Percentiles rank a stretch among this genome's conserved stretches.
phyloP scores from a whole-genome alignment of 2,888 invertebrate species.

The Mystacides longicornis region DNA sequence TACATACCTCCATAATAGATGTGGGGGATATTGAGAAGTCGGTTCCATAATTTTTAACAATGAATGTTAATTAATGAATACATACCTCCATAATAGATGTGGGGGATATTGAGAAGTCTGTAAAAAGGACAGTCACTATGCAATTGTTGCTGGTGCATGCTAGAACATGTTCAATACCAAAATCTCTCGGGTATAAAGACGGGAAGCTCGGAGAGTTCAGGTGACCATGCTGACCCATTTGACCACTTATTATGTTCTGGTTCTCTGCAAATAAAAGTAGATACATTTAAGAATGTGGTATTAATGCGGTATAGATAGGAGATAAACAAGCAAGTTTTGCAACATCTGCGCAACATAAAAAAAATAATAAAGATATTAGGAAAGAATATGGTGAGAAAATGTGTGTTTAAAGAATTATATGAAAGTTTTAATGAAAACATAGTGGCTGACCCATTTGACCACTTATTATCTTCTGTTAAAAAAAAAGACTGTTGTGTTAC shows the following conservation, averaged over 20 bases:
- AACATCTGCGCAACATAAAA: too few species aligned
- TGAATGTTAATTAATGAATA: neutral
- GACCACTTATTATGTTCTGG: constrained; percentile 20
- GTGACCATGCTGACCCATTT: constrained; percentile 15
- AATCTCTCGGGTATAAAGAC: constrained; percentile 19
- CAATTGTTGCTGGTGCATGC: constrained; percentile 18
- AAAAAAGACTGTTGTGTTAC: too few species aligned
- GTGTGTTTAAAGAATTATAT: too few species aligned
- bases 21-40: constrained; percentile 23
- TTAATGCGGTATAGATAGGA: too few species aligned
- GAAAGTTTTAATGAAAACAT: too few species aligned
- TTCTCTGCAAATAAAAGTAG: constrained; percentile 23
- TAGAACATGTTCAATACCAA: constrained; percentile 21
- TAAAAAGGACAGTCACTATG: constrained; percentile 17
- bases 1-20: constrained; percentile 23
- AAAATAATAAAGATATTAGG: too few species aligned
- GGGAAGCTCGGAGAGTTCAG: constrained; percentile 23
- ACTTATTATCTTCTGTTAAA: too few species aligned
- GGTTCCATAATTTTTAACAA: neutral
- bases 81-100: constrained; percentile 24
- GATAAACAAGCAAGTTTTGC: too few species aligned
- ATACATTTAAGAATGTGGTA: too few species aligned
- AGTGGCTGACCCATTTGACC: too few species aligned
- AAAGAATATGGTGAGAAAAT: too few species aligned
- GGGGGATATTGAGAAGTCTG: constrained; percentile 22